phyloP scores from a whole-genome alignment of 2,888 invertebrate genomes.

The Dascillus cervinus region DNA sequence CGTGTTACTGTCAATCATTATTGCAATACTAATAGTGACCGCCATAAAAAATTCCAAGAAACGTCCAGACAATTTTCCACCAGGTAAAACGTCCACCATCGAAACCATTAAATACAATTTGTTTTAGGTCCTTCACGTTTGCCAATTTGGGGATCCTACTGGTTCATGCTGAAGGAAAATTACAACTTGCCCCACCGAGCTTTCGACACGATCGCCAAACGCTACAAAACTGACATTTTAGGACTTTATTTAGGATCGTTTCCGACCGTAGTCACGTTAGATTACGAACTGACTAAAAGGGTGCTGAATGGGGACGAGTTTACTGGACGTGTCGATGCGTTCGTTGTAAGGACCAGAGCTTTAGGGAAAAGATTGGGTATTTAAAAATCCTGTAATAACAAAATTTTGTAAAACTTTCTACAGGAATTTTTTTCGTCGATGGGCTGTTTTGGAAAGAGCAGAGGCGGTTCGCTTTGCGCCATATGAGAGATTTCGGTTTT shows the following conservation, averaged over 20 bases:
- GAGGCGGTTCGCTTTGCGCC: constrained; percentile 56
- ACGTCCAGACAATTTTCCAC: too few species aligned
- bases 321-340: constrained; percentile 51
- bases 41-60: too few species aligned
- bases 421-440: constrained; percentile 62
- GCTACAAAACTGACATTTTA: constrained; percentile 53
- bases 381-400: too few species aligned
- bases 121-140: constrained; percentile 52
- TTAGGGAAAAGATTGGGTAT: too few species aligned
- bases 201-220: constrained; percentile 44
- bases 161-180: constrained; percentile 48
- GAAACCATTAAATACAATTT: too few species aligned
- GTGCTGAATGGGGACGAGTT: constrained; percentile 52
- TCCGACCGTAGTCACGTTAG: constrained; percentile 48
- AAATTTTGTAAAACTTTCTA: too few species aligned
- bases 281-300: constrained; percentile 49
- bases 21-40: too few species aligned
- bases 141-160: constrained; percentile 56
- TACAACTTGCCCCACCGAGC: constrained; percentile 47
- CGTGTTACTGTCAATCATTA: too few species aligned
- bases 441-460: constrained; percentile 58
- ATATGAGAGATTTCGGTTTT: constrained; percentile 61
- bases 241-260: constrained; percentile 50
- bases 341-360: constrained; percentile 46
- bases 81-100: too few species aligned